These are phyloP conservation scores for Leptopilina clavipes DNA, from an alignment of 1,140 invertebrate genomes.

Conservation along the genomic window DNA sequence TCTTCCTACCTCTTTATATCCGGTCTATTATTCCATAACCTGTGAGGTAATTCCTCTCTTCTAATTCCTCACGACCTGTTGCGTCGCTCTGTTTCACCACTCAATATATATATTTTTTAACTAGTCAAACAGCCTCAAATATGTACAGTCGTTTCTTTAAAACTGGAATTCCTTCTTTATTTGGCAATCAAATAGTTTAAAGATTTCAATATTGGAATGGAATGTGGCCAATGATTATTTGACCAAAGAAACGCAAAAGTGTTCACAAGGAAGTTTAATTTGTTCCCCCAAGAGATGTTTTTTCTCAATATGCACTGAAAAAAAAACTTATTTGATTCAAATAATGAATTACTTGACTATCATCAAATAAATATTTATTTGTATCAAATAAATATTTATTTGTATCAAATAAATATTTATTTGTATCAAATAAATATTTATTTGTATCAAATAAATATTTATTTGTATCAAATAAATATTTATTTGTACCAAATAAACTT, in stretches of 20 bases:
- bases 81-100: constrained; percentile 18
- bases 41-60: neutral
- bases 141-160: constrained; percentile 14
- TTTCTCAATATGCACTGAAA: too few relatives aligned
- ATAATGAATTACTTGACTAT: too few relatives aligned
- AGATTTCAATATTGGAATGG: neutral
- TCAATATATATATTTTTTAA: neutral
- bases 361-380: too few relatives aligned
- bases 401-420: too few relatives aligned
- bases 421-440: too few relatives aligned
- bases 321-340: too few relatives aligned
- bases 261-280: neutral
- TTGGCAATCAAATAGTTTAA: neutral
- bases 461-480: too few relatives aligned
- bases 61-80: constrained; percentile 26
- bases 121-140: constrained; percentile 15
- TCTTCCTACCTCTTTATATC: neutral
- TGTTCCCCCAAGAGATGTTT: neutral
- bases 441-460: too few relatives aligned
- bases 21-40: constrained; percentile 5
- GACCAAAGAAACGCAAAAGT: neutral
- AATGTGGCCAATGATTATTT: neutral
- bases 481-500: too few relatives aligned
- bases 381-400: too few relatives aligned
- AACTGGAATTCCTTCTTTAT: constrained; percentile 2